phyloP scores from a whole-genome alignment of 2,888 invertebrate genomes.

The Eupithecia subumbrata region DNA sequence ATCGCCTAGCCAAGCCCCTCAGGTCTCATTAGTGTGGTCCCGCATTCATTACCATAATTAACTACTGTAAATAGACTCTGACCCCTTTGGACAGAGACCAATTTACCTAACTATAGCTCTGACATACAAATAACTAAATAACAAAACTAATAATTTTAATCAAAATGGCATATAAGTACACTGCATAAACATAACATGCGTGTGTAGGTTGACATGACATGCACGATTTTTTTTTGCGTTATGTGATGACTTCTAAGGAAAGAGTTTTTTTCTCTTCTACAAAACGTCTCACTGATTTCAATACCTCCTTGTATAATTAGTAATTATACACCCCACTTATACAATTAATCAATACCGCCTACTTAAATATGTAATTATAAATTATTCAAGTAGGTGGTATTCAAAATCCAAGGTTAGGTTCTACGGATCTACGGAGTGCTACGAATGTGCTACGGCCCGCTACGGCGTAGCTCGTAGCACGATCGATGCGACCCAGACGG shows the following conservation, averaged over 20 bases:
- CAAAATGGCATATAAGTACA: too few species aligned
- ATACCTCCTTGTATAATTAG: too few species aligned
- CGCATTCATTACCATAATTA: slow-evolving; percentile 6
- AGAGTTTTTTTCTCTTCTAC: too few species aligned
- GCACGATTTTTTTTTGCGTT: too few species aligned
- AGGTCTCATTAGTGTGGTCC: slow-evolving; percentile 15
- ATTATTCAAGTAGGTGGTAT: not conserved
- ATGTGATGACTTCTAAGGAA: too few species aligned
- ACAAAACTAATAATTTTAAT: too few species aligned
- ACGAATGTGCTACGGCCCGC: slow-evolving; percentile 18
- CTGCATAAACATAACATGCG: too few species aligned
- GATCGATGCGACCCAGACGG: slow-evolving; percentile 44
- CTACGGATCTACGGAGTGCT: slow-evolving; percentile 19
- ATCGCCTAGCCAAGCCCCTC: slow-evolving; percentile 16
- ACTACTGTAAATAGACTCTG: slow-evolving; percentile 21
- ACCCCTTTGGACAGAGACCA: not conserved
- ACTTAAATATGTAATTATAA: too few species aligned
- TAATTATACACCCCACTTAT: too few species aligned
- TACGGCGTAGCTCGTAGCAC: slow-evolving; percentile 42
- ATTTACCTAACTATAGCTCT: not conserved
- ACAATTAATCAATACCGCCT: too few species aligned
- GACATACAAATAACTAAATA: too few species aligned
- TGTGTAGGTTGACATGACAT: not conserved
- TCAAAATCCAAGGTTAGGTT: slow-evolving; percentile 7
- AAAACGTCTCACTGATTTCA: too few species aligned